These are phyloP conservation scores for Salarias fasciatus DNA, from an alignment of 2,797 vertebrate genomes.

Conservation along the genomic window DNA sequence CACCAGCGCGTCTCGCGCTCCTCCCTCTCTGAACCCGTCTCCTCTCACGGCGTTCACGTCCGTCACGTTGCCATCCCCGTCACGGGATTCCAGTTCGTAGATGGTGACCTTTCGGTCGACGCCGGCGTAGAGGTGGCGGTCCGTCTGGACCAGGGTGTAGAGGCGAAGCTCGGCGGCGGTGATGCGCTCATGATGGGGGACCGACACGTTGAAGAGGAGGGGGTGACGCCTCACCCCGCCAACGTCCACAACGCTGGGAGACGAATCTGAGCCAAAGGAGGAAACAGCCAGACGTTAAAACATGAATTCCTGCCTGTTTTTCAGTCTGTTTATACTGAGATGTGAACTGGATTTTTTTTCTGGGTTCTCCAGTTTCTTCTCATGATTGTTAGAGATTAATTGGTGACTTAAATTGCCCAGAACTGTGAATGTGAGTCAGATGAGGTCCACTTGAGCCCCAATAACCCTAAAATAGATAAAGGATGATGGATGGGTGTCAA, in stretches of 20 bases:
- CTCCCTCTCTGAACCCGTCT: slow-evolving; percentile 41
- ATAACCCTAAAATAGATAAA: no score
- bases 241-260: slow-evolving; percentile 79
- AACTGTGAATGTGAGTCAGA: no score
- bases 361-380: no score
- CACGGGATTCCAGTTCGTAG: slow-evolving; percentile 81
- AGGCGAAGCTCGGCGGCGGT: slow-evolving; percentile 92
- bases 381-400: no score
- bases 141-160: slow-evolving; percentile 91
- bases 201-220: slow-evolving; percentile 94
- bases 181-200: slow-evolving; percentile 93
- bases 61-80: slow-evolving; percentile 48
- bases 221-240: slow-evolving; percentile 88
- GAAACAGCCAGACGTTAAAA: not conserved
- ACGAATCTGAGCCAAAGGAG: slow-evolving; percentile 80
- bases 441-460: no score
- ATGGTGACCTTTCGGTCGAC: slow-evolving; percentile 93
- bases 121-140: slow-evolving; percentile 88
- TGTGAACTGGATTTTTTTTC: no score
- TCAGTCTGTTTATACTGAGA: no score
- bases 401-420: no score
- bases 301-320: no score
- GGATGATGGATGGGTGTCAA: no score
- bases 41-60: slow-evolving; percentile 52
- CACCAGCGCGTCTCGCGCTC: slow-evolving; percentile 62